These are phyloP conservation scores for Bombus waltoni DNA, from an alignment of 1,140 invertebrate genomes.

Conservation along the genomic window DNA sequence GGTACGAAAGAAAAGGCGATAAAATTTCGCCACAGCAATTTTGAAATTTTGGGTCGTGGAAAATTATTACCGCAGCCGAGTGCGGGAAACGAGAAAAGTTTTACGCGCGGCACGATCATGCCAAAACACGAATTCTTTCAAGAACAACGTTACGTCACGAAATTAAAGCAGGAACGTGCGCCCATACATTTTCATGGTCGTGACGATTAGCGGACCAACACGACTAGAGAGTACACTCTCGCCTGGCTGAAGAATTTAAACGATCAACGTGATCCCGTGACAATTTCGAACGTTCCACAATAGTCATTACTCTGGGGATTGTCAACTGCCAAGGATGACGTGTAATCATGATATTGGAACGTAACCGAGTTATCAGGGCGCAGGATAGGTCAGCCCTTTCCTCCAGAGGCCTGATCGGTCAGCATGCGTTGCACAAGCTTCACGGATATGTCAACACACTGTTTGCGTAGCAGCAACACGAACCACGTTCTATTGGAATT, in stretches of 20 bases:
- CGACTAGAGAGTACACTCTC: constrained; percentile 36
- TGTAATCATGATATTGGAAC: constrained; percentile 71
- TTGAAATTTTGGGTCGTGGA: constrained; percentile 6
- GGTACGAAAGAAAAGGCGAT: background rate
- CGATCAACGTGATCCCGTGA: constrained; percentile 52
- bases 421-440: constrained; percentile 28
- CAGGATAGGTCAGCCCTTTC: constrained; percentile 52
- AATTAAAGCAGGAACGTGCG: constrained; percentile 35
- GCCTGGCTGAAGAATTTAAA: constrained; percentile 52
- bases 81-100: constrained; percentile 37
- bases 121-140: constrained; percentile 34
- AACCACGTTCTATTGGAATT: constrained; percentile 9
- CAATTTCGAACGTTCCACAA: constrained; percentile 43
- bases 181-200: constrained; percentile 41
- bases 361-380: constrained; percentile 64
- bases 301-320: constrained; percentile 61
- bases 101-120: background rate
- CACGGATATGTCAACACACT: constrained; percentile 47
- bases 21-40: constrained; percentile 4
- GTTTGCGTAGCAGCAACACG: constrained; percentile 38
- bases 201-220: constrained; percentile 40
- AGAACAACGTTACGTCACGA: constrained; percentile 26
- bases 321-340: constrained; percentile 67
- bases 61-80: constrained; percentile 20
- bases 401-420: constrained; percentile 41